Conservation (phyloP, 2,797 vertebrate genomes). For the Coregonus suidteri region DNA sequence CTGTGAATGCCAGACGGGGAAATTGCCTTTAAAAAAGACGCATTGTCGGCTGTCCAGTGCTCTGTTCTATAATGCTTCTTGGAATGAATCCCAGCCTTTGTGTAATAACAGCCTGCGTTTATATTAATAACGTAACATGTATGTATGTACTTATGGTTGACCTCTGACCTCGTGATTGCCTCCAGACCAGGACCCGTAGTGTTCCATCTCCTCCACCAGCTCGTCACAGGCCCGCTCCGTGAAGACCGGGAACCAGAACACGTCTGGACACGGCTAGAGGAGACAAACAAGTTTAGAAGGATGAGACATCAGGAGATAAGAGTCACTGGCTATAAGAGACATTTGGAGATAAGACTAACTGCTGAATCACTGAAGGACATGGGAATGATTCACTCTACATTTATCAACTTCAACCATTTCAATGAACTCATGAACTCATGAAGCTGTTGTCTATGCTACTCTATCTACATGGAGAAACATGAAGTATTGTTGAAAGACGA, state of each 20-base stretch:
- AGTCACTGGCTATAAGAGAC: too few species aligned
- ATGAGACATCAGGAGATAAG: background rate
- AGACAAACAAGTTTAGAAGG: slow-evolving; percentile 5
- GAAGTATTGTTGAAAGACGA: too few species aligned
- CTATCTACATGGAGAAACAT: too few species aligned
- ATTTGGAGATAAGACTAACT: background rate
- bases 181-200: slow-evolving; percentile 93
- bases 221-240: slow-evolving; percentile 91
- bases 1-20: too few species aligned
- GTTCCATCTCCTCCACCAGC: slow-evolving; percentile 94
- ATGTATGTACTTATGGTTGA: slow-evolving; percentile 2
- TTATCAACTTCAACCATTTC: too few species aligned
- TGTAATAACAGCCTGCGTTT: background rate
- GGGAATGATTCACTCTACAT: background rate
- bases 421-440: background rate
- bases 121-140: slow-evolving; percentile 7
- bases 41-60: too few species aligned
- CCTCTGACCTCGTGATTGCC: slow-evolving; percentile 87
- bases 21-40: too few species aligned
- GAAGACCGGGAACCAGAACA: slow-evolving; percentile 98
- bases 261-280: slow-evolving; percentile 94
- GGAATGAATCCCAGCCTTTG: too few species aligned
- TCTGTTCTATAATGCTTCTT: too few species aligned
- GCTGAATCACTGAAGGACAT: background rate
- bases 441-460: background rate